phyloP scores from a whole-genome alignment of 2,888 invertebrate species.

The Hydrotaea diabolus region DNA sequence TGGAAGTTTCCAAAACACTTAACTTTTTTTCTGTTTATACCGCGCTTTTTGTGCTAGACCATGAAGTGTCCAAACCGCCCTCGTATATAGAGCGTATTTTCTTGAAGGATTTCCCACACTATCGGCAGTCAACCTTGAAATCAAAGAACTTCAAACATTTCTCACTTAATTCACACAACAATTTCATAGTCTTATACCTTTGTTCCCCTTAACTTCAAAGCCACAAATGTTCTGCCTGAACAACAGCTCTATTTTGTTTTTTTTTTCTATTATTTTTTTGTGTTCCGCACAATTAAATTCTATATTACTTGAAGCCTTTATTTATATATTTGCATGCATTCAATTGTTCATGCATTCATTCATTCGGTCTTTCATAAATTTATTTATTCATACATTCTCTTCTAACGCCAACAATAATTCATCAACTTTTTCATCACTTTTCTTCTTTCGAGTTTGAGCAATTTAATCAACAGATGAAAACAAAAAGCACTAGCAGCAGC shows the following conservation, averaged over 20 bases:
- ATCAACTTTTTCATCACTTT: background rate
- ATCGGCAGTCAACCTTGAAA: too few relatives aligned
- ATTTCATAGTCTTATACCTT: background rate
- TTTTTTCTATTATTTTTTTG: too few relatives aligned
- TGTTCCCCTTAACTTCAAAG: background rate
- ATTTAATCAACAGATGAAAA: constrained; percentile 19
- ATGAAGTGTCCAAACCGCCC: too few relatives aligned
- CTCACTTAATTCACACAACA: background rate
- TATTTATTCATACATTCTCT: background rate
- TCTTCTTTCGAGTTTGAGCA: background rate
- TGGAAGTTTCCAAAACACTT: too few relatives aligned
- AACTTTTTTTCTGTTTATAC: too few relatives aligned
- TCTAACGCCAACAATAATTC: constrained; percentile 21
- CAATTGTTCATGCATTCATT: constrained; percentile 17
- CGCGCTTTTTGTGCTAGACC: too few relatives aligned
- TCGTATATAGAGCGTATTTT: too few relatives aligned
- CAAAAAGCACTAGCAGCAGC: background rate
- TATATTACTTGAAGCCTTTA: background rate
- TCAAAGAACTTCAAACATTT: too few relatives aligned
- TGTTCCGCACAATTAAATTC: constrained; percentile 29
- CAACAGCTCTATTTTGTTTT: background rate
- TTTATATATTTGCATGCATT: constrained; percentile 23
- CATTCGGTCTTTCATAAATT: background rate
- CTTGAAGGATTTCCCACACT: too few relatives aligned
- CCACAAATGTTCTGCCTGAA: background rate